Evolutionary conservation across 2,113 vertebrate genomes (phyloP).

Genomic region (Apistogramma diplotaenia): DNA sequence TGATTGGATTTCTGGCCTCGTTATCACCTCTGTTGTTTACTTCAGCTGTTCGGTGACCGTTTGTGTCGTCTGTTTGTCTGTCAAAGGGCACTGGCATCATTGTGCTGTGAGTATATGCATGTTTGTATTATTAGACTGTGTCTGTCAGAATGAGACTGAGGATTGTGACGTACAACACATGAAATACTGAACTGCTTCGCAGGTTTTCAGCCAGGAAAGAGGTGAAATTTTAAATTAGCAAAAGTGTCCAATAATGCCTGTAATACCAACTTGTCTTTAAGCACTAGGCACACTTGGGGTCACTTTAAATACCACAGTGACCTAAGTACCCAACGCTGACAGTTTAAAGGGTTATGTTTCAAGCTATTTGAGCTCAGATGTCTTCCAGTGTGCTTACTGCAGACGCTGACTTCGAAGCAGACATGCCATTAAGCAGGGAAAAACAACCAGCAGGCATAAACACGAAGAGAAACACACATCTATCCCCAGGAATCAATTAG

Average conservation of each 20-base stretch:
- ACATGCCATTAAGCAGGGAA: constrained; percentile 12
- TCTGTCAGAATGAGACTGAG: not conserved
- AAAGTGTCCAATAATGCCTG: not conserved
- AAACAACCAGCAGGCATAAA: constrained; percentile 19
- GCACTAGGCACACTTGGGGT: not conserved
- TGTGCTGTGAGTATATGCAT: not conserved
- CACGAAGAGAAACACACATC: constrained; percentile 22
- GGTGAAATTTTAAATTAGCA: not conserved
- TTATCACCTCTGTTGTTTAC: not conserved
- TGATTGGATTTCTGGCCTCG: not conserved
- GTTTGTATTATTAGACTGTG: not conserved
- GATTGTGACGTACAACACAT: fast-evolving
- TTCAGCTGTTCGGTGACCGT: not conserved
- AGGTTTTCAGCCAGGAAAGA: not conserved
- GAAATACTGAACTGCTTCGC: fast-evolving
- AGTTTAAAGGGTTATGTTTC: not conserved
- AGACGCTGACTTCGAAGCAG: not conserved
- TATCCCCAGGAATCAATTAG: constrained; percentile 67
- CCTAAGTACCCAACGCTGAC: not conserved
- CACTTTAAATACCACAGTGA: not conserved
- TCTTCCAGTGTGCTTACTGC: not conserved
- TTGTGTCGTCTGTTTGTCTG: not conserved
- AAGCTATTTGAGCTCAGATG: not conserved
- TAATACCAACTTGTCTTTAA: not conserved
- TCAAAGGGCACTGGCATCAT: fast-evolving